phyloP scores from a whole-genome alignment of 1,140 invertebrate genomes.

The Aphaenogaster ashmeadi region DNA sequence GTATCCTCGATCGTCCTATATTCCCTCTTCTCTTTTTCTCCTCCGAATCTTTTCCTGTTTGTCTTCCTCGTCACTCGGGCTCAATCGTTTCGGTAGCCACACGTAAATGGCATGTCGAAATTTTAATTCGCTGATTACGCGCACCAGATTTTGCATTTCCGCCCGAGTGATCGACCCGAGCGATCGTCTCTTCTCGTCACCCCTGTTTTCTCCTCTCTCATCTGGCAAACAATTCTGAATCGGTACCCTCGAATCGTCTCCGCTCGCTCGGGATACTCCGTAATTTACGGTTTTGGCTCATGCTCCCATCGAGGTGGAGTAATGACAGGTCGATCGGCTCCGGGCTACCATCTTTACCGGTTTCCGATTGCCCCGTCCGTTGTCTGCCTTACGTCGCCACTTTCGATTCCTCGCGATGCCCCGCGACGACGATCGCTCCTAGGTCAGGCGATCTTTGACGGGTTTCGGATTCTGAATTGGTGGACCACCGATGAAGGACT shows the following conservation, averaged over 20 bases:
- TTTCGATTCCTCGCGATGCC: constrained; percentile 63
- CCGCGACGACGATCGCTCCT: constrained; percentile 34
- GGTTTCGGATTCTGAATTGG: constrained; percentile 20
- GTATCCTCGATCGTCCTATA: constrained; percentile 13
- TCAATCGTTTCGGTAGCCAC: constrained; percentile 59
- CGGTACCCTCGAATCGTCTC: constrained; percentile 51
- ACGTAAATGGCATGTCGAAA: constrained; percentile 66
- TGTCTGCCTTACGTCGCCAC: constrained; percentile 71
- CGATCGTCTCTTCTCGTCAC: constrained; percentile 8
- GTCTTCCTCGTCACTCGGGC: constrained; percentile 1
- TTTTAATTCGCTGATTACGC: constrained; percentile 73
- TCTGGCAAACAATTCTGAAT: constrained; percentile 37
- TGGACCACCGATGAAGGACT: constrained; percentile 32
- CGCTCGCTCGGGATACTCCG: constrained; percentile 39
- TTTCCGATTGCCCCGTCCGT: constrained; percentile 66
- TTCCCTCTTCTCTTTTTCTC: background rate
- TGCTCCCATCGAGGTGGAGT: constrained; percentile 76
- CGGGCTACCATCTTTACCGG: constrained; percentile 71
- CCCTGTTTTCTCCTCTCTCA: constrained; percentile 9
- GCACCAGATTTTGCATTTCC: constrained; percentile 69
- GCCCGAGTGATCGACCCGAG: constrained; percentile 65
- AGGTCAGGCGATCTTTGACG: constrained; percentile 29
- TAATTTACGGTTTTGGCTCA: constrained; percentile 78
- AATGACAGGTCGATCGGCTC: constrained; percentile 76
- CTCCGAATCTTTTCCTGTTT: background rate